Conservation (phyloP, 2,113 vertebrate genomes). For the Lagenorhynchus albirostris region DNA sequence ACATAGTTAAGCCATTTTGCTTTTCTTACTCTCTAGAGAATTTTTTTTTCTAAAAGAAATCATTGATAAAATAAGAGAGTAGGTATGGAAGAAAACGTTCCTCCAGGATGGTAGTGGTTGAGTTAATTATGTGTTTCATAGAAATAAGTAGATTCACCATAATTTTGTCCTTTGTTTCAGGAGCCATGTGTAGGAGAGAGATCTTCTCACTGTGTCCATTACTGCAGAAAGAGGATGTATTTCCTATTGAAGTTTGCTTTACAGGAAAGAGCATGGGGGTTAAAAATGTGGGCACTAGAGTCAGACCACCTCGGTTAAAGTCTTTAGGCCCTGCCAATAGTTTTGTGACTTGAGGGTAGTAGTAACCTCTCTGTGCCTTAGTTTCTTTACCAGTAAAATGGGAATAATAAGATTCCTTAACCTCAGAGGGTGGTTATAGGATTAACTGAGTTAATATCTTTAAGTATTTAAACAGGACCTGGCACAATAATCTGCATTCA, state of each 20-base stretch:
- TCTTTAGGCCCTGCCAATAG: background rate
- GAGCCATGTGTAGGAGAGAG: background rate
- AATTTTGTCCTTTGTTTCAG: background rate
- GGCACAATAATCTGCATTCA: background rate
- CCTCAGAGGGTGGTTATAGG: background rate
- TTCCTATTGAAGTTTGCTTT: background rate
- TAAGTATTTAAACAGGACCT: background rate
- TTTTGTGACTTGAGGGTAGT: background rate
- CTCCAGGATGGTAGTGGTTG: background rate
- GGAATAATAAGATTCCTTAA: background rate
- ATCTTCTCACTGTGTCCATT: background rate
- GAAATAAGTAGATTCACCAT: background rate
- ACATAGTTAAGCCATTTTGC: background rate
- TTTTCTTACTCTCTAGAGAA: background rate
- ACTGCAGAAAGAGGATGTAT: background rate
- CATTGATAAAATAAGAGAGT: background rate
- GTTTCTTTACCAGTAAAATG: background rate
- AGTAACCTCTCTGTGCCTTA: background rate
- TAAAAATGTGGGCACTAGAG: background rate
- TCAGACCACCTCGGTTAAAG: background rate
- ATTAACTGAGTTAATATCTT: background rate
- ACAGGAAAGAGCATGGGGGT: background rate
- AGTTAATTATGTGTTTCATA: background rate
- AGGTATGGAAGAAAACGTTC: background rate
- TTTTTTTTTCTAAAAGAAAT: slow-evolving; percentile 3